These are phyloP conservation scores for Hydractinia symbiolongicarpus DNA, from an alignment of 30 jellyfish, hydroid and myxozoan genomes.

Conservation along the genomic window DNA sequence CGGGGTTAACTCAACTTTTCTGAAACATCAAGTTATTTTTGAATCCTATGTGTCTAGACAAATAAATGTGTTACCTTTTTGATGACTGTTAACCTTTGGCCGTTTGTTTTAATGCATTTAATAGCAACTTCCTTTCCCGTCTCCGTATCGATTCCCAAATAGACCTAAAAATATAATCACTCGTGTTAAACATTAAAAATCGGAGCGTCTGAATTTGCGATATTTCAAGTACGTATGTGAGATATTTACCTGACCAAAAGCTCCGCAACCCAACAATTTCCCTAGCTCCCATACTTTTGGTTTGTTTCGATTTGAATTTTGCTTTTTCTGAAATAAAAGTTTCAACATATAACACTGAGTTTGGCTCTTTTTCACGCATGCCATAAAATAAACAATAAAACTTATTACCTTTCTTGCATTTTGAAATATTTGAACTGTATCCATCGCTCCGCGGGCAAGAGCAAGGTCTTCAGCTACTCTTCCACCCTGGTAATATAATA, in stretches of 20 bases:
- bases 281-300: slow-evolving; percentile 85
- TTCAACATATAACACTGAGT: neutral
- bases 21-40: no score
- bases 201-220: neutral
- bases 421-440: slow-evolving; percentile 10
- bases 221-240: neutral
- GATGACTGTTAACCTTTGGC: slow-evolving; percentile 29
- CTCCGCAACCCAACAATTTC: slow-evolving; percentile 75
- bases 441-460: slow-evolving; percentile 15
- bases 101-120: slow-evolving; percentile 49
- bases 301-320: slow-evolving; percentile 24
- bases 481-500: slow-evolving; percentile 11
- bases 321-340: slow-evolving; percentile 28
- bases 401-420: slow-evolving; percentile 21
- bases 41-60: neutral
- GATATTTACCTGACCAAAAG: slow-evolving; percentile 65
- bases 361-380: no score
- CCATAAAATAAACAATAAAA: no score
- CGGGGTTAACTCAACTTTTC: no score
- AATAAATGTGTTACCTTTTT: slow-evolving; percentile 25
- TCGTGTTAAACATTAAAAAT: neutral
- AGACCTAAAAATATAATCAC: slow-evolving; percentile 40
- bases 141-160: slow-evolving; percentile 53
- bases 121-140: slow-evolving; percentile 63
- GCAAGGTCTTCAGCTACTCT: slow-evolving; percentile 38